Evolutionary conservation across 2,888 invertebrate species (phyloP).

Genomic region (Microctonus hyperodae): DNA sequence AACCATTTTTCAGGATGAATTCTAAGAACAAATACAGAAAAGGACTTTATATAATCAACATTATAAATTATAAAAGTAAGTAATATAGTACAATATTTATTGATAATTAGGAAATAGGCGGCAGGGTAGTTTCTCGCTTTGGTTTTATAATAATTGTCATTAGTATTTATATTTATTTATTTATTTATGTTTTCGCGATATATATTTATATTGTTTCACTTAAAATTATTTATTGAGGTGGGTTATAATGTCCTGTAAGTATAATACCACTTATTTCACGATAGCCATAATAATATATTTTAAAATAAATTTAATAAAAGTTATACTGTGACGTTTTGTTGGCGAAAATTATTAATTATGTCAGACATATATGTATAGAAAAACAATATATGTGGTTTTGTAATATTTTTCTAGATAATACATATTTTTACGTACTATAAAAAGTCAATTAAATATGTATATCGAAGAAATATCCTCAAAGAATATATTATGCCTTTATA

Average conservation of each 20-base stretch:
- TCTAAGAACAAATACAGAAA: constrained; percentile 8
- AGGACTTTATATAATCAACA: constrained; percentile 9
- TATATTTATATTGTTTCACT: background rate
- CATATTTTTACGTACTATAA: constrained; percentile 12
- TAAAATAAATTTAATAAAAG: no score
- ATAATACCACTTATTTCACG: constrained; percentile 1
- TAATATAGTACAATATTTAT: constrained; percentile 21
- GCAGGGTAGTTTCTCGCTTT: constrained; percentile 25
- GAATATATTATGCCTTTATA: constrained; percentile 25
- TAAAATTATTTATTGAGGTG: constrained; percentile 17
- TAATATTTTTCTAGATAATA: constrained; percentile 1
- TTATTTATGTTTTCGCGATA: background rate
- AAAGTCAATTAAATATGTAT: constrained; percentile 20
- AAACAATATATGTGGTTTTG: background rate
- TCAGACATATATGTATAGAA: background rate
- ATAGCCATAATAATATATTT: background rate
- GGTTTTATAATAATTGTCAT: constrained; percentile 23
- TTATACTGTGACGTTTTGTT: background rate
- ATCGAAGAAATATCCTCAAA: constrained; percentile 30
- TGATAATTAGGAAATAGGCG: constrained; percentile 18
- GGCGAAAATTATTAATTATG: background rate
- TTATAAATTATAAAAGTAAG: constrained; percentile 4
- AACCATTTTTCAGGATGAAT: background rate
- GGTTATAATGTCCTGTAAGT: constrained; percentile 20
- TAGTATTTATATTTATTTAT: background rate